Base-by-base conservation (phyloP, 1,140 invertebrate species). In the Cecropterus lyciades region DNA sequence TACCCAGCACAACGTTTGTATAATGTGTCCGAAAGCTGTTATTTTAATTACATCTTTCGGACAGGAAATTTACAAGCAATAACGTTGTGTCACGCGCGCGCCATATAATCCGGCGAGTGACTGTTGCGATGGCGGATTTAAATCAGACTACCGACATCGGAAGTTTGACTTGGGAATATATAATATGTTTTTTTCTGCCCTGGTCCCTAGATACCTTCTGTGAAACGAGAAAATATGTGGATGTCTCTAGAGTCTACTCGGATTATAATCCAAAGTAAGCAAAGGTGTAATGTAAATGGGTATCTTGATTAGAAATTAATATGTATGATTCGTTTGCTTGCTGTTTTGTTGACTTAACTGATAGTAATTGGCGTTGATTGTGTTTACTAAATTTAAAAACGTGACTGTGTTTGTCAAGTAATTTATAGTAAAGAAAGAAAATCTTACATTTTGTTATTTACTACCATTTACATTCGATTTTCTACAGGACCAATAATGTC, bases 11-110 rank as follows among this genome's bases (percentile, higher is more conserved):
- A 27, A 20, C 10, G 15, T 48, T 27, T 37, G 33, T 64, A 64
- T 37, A 53, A 43, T 33, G 27, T 49, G 57, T 62, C 46, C 57
- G 30, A 62, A 49, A 33, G 24, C 48, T 60, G 62, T 65, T 69
- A 69, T 69, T 69, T 65, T 65, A 20, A 69, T n/a, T n/a, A n/a
- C n/a, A n/a, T n/a, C n/a, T n/a, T n/a, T n/a, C n/a, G n/a, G n/a
- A 69, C 67, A 65, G 24, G 67, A 62, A 69, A 69, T 69, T 69
- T 69, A 65, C 67, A 69, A 69, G 67, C 67, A 65, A 69, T 67
- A 67, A 67, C 56, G 56, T 69, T 57, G 59, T 53, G 60, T 59
- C 67, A 69, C 46, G 33, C 49, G 62, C 53, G 62, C 53, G 48
- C 48, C 55, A 51, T 69, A 60, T 69, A 65, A 69, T 59, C 65